Evolutionary conservation across 2,113 vertebrate genomes (phyloP), one percentile per base, ranked within the genome.

Genomic region (Oxygymnocypris stewartii): DNA sequence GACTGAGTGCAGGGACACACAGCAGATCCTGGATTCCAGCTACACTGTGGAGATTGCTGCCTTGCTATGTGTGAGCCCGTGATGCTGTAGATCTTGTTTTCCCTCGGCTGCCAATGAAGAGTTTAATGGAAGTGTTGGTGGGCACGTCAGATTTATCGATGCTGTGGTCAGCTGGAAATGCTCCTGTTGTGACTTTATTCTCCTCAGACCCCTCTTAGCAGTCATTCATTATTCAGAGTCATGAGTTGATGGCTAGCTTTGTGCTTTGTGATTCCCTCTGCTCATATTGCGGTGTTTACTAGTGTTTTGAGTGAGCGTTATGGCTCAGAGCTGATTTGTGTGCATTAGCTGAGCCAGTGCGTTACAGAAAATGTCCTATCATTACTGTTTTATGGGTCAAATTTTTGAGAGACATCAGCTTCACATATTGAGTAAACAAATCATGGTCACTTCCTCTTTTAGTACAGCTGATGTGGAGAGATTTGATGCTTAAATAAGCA

Each of bases 1-100:
- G 85, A 88, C 42, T 79, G 88, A 79, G 86, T 71, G 87, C 92
- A 91, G 90, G 90, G 87, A 87, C 81, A 85, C 76, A 92, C 51
- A 78, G 81, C 69, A 77, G 87, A 63, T 76, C 69, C 82, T 84
- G 13, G 73, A 82, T 88, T 89, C 49, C 42, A 86, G 88, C 81
- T 57, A 79, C 59, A 71, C 74, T 88, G 54, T 57, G 49, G 84
- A 80, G 88, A 35, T 11, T 44, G n/a, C 2, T 1, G 57, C n/a
- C 25, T 63, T 81, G 79, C 18, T 81, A 44, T 81, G 79, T 82
- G 40, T 23, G 63, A 49, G 63, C 44, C 13, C 0, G 81, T 71
- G 81, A 23, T 35, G 25, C 81, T 20, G 28, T 83, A n/a, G 35
- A 74, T 85, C 86, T 63, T 82, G 54, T 78, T 85, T 63, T 25